Evolutionary conservation across 2,888 invertebrate species (phyloP), one percentile per base, ranked within the genome.

Genomic region (Quadroppia sp.): DNA sequence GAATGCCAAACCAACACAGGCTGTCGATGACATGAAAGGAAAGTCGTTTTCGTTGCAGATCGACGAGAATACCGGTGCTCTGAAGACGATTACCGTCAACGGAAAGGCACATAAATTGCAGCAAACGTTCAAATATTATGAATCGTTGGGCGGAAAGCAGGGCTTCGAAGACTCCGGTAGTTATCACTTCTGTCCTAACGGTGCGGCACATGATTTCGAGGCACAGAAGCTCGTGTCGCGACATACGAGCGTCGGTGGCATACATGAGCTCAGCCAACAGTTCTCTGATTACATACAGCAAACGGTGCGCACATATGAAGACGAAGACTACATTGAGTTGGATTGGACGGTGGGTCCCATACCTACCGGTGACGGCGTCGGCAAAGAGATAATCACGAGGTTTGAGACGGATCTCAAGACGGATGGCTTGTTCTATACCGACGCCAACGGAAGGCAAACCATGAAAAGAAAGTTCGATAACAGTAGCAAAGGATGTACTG

Each of bases 371-470:
- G 76, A 76, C 30, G 20, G 48, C 15, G n/a, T 75, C 15, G 94
- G 95, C 0, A 94, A 91, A 81, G 97, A 97, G 82, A 85, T 93
- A 0, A 85, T 97, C 0, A 87, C 89, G 0, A 86, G 87, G 72
- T 94, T 90, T 79, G 83, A 84, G 6, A 88, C 89, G 0, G 83
- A 86, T 78, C 81, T 92, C 0, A 79, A 85, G 0, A 88, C 88
- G 0, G 83, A 87, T 0, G 86, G 87, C 0, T 84, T 84, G 0
- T 97, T 96, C 81, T 94, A 88, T 81, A 98, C 97, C 0, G 98
- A 98, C 81, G 89, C 94, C 0, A 98, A 96, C 81, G 97, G 96
- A 0, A 85, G 97, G 13, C 91, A 95, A 82, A 87, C 28, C 32
- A 30, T 95, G 28, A 87, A 88, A 79, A 85, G 95, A 40, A 85